Conservation (phyloP, 2,888 invertebrate species). For the Aproaerema taeniolella region DNA sequence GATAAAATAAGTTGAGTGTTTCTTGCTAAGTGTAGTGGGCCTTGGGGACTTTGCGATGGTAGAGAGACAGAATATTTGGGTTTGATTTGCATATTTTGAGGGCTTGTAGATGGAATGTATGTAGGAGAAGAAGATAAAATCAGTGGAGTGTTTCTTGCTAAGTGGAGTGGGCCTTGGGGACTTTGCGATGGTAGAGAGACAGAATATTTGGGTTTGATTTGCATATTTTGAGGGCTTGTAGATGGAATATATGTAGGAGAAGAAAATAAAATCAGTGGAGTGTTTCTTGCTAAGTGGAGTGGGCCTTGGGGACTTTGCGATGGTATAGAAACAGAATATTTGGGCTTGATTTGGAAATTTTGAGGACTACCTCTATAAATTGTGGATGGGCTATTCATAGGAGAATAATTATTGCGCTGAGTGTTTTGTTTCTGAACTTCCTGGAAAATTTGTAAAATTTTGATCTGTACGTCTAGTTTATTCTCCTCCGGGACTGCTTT, state of each 20-base stretch:
- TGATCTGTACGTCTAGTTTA: constrained; percentile 8
- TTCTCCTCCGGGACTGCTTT: constrained; percentile 10
- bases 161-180: constrained; percentile 5
- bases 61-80: constrained; percentile 13
- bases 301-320: constrained; percentile 7
- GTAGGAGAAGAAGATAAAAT: constrained; percentile 11
- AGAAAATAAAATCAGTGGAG: constrained; percentile 5
- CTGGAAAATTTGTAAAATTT: constrained; percentile 7
- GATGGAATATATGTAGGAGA: constrained; percentile 1
- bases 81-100: constrained; percentile 8
- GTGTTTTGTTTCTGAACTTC: constrained; percentile 4
- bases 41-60: constrained; percentile 9
- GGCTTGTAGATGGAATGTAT: constrained; percentile 8
- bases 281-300: constrained; percentile 8
- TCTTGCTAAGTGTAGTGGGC: constrained; percentile 7
- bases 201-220: constrained; percentile 9
- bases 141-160: constrained; percentile 9
- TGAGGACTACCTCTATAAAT: constrained; percentile 7
- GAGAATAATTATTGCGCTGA: constrained; percentile 7
- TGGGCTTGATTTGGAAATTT: constrained; percentile 10
- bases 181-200: constrained; percentile 8
- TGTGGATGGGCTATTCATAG: constrained; percentile 9
- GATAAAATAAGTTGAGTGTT: constrained; percentile 8
- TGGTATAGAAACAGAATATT: constrained; percentile 7
- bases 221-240: constrained; percentile 8